Evolutionary conservation across 2,888 invertebrate genomes (phyloP).

Genomic region (Endomychus coccineus): DNA sequence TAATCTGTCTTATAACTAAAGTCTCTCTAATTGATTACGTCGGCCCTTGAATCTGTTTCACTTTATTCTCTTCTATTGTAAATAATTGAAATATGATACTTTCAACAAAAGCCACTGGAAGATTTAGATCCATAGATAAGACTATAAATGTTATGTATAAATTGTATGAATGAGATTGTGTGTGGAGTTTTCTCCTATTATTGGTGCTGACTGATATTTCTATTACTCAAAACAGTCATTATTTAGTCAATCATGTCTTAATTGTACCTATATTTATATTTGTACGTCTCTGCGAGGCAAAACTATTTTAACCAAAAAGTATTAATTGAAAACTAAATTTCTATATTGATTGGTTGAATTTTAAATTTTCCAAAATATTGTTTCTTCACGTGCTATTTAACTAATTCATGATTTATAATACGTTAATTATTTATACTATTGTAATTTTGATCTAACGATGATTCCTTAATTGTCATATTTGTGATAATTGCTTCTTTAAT

Average conservation of each 20-base stretch:
- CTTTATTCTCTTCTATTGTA: conserved; percentile 30
- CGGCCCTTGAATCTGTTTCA: conserved; percentile 31
- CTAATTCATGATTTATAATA: conserved; percentile 25
- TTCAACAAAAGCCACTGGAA: conserved; percentile 40
- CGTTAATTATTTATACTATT: conserved; percentile 28
- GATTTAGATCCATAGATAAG: conserved; percentile 37
- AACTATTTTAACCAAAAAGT: conserved; percentile 25
- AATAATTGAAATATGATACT: conserved; percentile 24
- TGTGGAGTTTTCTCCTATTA: conserved; percentile 25
- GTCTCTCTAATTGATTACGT: conserved; percentile 18
- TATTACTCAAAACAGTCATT: conserved; percentile 37
- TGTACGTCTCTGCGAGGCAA: conserved; percentile 35
- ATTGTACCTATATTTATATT: conserved; percentile 17
- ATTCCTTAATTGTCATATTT: conserved; percentile 45
- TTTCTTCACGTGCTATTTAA: conserved; percentile 12
- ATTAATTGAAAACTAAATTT: conserved; percentile 15
- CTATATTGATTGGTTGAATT: conserved; percentile 7
- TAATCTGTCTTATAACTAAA: conserved; percentile 22
- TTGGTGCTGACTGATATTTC: conserved; percentile 43
- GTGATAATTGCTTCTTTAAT: conserved; percentile 48
- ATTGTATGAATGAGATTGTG: conserved; percentile 41
- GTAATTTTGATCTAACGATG: conserved; percentile 38
- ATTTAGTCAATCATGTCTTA: conserved; percentile 41
- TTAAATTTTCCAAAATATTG: conserved; percentile 5
- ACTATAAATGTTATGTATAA: conserved; percentile 43